Evolutionary conservation across 2,113 vertebrate genomes (phyloP).

Genomic region (Grammomys surdaster): DNA sequence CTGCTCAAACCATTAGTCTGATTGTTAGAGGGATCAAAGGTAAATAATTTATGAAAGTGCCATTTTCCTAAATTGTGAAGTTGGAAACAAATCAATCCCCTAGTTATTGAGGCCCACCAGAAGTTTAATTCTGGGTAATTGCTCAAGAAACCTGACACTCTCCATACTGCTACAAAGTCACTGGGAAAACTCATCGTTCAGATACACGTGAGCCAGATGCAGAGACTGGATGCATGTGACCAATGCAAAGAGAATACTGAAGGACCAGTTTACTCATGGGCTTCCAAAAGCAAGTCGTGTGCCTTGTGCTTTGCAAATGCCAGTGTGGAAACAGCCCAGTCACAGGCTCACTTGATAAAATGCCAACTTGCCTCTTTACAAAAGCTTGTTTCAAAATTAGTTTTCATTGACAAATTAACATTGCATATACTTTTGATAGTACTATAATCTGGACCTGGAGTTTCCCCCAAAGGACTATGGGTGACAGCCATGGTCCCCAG

Average conservation of each 20-base stretch:
- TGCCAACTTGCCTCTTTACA: background rate
- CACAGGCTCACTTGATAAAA: background rate
- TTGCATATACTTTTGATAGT: background rate
- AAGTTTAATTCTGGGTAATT: slow-evolving; percentile 89
- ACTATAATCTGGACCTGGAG: background rate
- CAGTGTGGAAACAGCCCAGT: background rate
- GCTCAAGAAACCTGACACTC: slow-evolving; percentile 83
- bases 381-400: background rate
- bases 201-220: slow-evolving; percentile 76
- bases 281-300: slow-evolving; percentile 78
- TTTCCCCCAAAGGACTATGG: background rate
- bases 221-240: slow-evolving; percentile 85
- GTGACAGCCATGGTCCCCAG: background rate
- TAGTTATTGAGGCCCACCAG: slow-evolving; percentile 88
- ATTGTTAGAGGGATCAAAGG: slow-evolving; percentile 85
- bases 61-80: slow-evolving; percentile 91
- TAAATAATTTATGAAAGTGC: slow-evolving; percentile 93
- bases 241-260: slow-evolving; percentile 87
- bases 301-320: slow-evolving; percentile 38
- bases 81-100: slow-evolving; percentile 91
- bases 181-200: slow-evolving; percentile 85
- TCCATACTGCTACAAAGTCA: slow-evolving; percentile 84
- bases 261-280: slow-evolving; percentile 86
- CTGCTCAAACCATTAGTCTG: slow-evolving; percentile 81
- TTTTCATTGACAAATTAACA: background rate